Evolutionary conservation across 2,888 invertebrate genomes (phyloP), one percentile per base, ranked within the genome.

Genomic region (Scaptomyza reducta): DNA sequence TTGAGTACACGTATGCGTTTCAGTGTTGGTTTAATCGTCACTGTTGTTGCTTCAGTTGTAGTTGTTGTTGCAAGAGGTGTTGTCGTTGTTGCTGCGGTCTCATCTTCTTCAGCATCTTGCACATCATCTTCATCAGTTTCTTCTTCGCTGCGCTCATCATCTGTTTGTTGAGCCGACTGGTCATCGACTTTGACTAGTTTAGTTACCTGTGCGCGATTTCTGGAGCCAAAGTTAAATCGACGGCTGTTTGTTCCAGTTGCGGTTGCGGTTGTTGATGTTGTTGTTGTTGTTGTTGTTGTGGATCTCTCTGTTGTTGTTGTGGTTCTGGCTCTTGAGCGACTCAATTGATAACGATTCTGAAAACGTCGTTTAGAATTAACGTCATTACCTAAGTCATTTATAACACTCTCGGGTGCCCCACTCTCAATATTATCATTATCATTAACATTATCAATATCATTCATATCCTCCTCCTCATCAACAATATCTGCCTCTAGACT

Each of bases 311-410:
- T 54, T 38, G 79, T 64, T 44, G 68, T 44, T 51, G 72, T 65
- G 49, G 71, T 63, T 51, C 71, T 65, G 70, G 74, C 67, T 77
- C 87, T 77, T 77, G 88, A 85, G 78, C 90, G 89, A 87, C 83
- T 90, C 81, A 87, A 88, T 77, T 90, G 89, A 87, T 85, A 88
- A 46, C 73, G 86, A 88, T 89, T 91, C 91, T 91, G 91, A 91
- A 91, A 91, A 89, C 91, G 91, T 86, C 90, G 91, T 89, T 89
- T 90, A 89, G 88, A 89, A 90, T 90, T 90, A 90, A 89, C 88
- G 81, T 87, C 85, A 87, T 79, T 87, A 78, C 89, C 88, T 78
- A 80, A 56, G 68, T 69, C 70, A 79, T 79, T 76, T 67, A 72
- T 66, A 70, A 56, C 70, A 75, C 67, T 57, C 62, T 50, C 54